Base-by-base conservation (phyloP, 2,888 invertebrate species). In the Coelopa pilipes region DNA sequence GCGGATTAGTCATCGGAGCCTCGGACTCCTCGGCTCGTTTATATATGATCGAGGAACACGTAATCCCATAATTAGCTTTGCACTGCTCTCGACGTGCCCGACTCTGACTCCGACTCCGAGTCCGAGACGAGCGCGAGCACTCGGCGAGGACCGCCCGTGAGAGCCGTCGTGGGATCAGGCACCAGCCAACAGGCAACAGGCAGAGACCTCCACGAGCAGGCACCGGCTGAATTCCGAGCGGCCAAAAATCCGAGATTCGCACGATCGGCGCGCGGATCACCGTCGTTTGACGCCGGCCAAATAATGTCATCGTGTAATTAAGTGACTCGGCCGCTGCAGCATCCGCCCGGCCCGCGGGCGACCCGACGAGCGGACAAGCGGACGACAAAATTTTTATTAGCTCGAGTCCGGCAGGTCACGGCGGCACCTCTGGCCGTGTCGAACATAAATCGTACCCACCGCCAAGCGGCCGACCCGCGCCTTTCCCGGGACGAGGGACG, bases 51-150 rank as follows among this genome's bases (percentile, higher is more conserved):
- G 62, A 72, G 72, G 75, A 76, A 72, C 78, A 78, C 79, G 78
- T 79, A 77, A 79, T 77, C 79, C 78, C 62, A 77, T 75, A 79
- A 79, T 79, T 79, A 79, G 79, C 74, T 62, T 15, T 24, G 55
- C 60, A 34, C 67, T 60, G 19, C 9, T 66, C 24, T 50, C 13
- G n/a, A 57, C 21, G 34, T 34, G 75, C 71, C 75, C 65, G 10
- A 53, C 17, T 50, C 45, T 19, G 57, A 55, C 19, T 49, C 17
- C n/a, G n/a, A n/a, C n/a, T n/a, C n/a, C 34, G 34, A 34, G 34
- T 7, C 34, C 34, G 34, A 34, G 34, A 34, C 17, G 49, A 45
- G 63, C 34, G 34, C 45, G n/a, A 19, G 17, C 45, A 46, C 15
- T 65, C 46, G 13, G 7, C n/a, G 21, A 53, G 62, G 70, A 70